These are phyloP conservation scores for Neofelis nebulosa DNA, from an alignment of 2,113 vertebrate genomes.

Conservation along the genomic window DNA sequence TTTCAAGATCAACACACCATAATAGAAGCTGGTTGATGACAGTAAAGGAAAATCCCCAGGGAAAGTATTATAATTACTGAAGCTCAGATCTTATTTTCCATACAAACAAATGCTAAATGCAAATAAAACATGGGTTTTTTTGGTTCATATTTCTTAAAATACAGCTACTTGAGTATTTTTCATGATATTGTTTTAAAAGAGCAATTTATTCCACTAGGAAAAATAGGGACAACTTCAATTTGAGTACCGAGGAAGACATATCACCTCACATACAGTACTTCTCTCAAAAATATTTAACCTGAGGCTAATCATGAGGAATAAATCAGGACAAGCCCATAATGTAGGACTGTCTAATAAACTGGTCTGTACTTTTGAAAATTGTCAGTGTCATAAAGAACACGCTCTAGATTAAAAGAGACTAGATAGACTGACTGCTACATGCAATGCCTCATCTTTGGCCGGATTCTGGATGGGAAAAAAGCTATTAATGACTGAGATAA, in stretches of 20 bases:
- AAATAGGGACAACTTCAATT: not conserved
- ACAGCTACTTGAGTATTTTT: not conserved
- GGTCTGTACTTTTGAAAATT: not conserved
- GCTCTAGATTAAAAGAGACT: not conserved
- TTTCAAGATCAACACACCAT: not conserved
- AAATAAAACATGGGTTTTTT: not conserved
- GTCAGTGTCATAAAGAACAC: not conserved
- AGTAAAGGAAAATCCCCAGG: not conserved
- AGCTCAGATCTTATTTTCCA: not conserved
- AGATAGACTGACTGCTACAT: not conserved
- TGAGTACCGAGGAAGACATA: not conserved
- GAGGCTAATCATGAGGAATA: not conserved
- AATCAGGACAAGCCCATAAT: not conserved
- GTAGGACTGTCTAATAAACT: not conserved
- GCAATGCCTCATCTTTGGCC: not conserved
- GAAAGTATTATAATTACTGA: not conserved
- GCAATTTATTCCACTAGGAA: not conserved
- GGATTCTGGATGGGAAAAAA: not conserved
- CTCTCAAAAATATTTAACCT: not conserved
- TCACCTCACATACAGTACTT: not conserved
- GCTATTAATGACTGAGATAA: not conserved
- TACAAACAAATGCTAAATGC: not conserved
- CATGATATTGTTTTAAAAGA: constrained; percentile 18
- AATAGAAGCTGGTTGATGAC: not conserved
- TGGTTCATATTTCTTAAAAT: not conserved